Evolutionary conservation across 2,113 vertebrate genomes (phyloP).

Genomic region (Castor canadensis): DNA sequence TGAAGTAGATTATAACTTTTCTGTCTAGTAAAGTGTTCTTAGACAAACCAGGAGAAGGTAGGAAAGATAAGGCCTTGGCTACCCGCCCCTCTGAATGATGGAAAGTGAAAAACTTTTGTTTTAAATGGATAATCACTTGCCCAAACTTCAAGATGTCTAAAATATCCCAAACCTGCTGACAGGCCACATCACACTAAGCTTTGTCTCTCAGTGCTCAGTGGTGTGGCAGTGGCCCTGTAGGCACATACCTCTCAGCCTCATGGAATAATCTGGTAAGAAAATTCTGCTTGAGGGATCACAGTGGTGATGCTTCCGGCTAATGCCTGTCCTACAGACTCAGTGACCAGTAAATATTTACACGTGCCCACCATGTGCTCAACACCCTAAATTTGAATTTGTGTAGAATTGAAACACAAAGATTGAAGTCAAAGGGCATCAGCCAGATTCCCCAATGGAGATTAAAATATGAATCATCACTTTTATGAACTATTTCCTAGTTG

Average conservation of each 20-base stretch:
- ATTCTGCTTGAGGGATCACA: not conserved
- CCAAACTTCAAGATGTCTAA: slow-evolving; percentile 11
- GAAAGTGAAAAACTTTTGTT: not conserved
- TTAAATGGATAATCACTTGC: not conserved
- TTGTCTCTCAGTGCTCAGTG: not conserved
- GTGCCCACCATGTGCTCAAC: not conserved
- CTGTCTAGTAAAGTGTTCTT: not conserved
- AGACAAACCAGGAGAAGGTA: not conserved
- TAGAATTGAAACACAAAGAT: not conserved
- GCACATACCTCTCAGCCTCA: not conserved
- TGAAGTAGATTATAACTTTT: slow-evolving; percentile 1
- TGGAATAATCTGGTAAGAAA: not conserved
- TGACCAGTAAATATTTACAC: not conserved
- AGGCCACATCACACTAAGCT: not conserved
- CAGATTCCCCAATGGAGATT: not conserved
- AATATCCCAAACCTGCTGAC: not conserved
- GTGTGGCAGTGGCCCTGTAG: not conserved
- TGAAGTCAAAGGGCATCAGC: not conserved
- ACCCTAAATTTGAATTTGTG: not conserved
- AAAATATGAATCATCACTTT: not conserved
- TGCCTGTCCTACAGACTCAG: not conserved
- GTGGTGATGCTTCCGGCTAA: not conserved
- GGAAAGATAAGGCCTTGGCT: not conserved
- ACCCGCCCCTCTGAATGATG: not conserved
- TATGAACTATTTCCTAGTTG: too few species aligned